Conservation (phyloP, 2,797 vertebrate species). For the Hemibagrus guttatus region DNA sequence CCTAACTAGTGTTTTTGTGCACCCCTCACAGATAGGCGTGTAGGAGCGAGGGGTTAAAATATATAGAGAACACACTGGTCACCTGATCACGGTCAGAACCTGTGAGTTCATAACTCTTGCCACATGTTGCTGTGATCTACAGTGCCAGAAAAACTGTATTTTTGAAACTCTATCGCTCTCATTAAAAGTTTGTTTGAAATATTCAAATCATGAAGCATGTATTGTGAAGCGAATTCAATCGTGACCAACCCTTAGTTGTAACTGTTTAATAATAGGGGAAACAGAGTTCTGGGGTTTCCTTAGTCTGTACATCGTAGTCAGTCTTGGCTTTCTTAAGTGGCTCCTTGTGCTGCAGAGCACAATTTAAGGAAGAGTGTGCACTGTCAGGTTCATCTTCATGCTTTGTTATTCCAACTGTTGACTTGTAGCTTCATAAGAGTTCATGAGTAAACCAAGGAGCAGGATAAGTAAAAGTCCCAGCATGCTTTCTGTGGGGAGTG, state of each 20-base stretch:
- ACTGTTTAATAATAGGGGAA: not conserved
- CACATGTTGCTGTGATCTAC: not conserved
- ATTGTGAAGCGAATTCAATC: not conserved
- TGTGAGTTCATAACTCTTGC: not conserved
- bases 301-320: not conserved
- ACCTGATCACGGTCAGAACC: not conserved
- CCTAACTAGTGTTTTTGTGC: not conserved
- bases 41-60: not conserved
- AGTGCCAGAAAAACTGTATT: not conserved
- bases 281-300: not conserved
- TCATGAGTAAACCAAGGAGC: not conserved
- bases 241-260: not conserved
- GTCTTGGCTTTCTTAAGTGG: not conserved
- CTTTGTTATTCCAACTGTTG: not conserved
- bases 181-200: not conserved
- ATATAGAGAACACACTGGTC: not conserved
- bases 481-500: not conserved
- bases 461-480: conserved; percentile 4
- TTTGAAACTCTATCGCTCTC: no score
- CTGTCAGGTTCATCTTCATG: not conserved
- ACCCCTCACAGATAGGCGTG: not conserved
- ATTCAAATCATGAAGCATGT: not conserved
- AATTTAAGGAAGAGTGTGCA: not conserved
- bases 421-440: not conserved
- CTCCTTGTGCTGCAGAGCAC: not conserved